Conservation (phyloP, 2,113 vertebrate species). For the Cnemophilus loriae region DNA sequence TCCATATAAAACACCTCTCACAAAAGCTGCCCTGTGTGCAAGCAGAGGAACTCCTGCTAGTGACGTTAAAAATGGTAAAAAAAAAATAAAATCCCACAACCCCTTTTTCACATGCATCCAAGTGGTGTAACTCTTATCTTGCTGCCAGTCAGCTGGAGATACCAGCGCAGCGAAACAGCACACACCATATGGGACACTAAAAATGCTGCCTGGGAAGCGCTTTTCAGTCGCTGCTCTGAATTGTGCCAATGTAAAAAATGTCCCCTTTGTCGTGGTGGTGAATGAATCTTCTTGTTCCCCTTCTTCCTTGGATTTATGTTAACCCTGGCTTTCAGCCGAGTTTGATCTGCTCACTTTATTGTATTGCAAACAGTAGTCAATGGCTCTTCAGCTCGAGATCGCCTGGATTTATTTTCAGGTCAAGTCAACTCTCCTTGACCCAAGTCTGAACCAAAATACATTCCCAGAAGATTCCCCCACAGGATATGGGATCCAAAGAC, state of each 20-base stretch:
- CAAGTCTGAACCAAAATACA: slow-evolving; percentile 52
- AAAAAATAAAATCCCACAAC: background rate
- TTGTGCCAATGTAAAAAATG: slow-evolving; percentile 22
- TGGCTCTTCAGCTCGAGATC: slow-evolving; percentile 40
- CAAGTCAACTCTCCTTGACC: slow-evolving; percentile 64
- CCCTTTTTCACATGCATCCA: background rate
- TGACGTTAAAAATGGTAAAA: background rate
- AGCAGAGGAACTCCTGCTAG: slow-evolving; percentile 14
- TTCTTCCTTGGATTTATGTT: slow-evolving; percentile 52
- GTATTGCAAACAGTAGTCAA: slow-evolving; percentile 66
- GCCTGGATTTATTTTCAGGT: slow-evolving; percentile 65
- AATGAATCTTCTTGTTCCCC: slow-evolving; percentile 56
- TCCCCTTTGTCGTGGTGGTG: slow-evolving; percentile 29
- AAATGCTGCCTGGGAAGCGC: background rate
- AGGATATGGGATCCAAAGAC: slow-evolving; percentile 18
- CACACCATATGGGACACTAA: background rate
- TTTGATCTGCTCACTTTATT: slow-evolving; percentile 55
- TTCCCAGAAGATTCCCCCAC: slow-evolving; percentile 56
- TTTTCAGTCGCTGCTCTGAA: background rate
- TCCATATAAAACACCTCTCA: slow-evolving; percentile 45
- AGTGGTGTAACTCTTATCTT: background rate
- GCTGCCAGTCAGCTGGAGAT: background rate
- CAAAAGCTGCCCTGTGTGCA: slow-evolving; percentile 49
- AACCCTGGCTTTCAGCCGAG: background rate
- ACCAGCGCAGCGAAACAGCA: background rate